Percentiles rank a stretch among this genome's conserved stretches.
phyloP scores from a whole-genome alignment of 2,888 invertebrate genomes.

The Lysandra bellargus region DNA sequence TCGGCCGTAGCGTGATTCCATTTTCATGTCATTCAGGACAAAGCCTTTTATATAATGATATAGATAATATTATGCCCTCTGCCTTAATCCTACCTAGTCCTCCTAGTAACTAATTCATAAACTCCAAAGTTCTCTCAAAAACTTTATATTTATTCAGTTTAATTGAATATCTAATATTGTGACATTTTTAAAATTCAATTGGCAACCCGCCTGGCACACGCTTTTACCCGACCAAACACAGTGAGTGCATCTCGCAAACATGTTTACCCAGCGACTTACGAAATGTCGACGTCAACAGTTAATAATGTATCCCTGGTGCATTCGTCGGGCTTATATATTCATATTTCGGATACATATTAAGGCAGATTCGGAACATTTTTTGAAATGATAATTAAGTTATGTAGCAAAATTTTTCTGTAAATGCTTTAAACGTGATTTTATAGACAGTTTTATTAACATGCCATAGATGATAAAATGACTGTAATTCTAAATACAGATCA shows the following conservation, averaged over 20 bases:
- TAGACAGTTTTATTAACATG: too few species aligned
- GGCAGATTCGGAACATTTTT: background rate
- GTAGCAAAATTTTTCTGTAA: too few species aligned
- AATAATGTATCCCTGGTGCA: conserved; percentile 11
- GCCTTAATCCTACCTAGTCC: too few species aligned
- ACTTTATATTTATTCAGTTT: background rate
- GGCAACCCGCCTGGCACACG: conserved; percentile 32
- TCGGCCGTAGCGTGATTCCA: too few species aligned
- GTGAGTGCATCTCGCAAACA: conserved; percentile 28
- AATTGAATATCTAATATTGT: conserved; percentile 25
- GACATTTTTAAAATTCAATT: conserved; percentile 25
- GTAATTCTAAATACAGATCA: too few species aligned
- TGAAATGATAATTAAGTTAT: too few species aligned
- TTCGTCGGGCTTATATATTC: background rate
- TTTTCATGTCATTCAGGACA: too few species aligned
- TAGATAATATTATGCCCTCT: too few species aligned
- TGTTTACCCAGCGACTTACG: conserved; percentile 22
- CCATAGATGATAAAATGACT: too few species aligned
- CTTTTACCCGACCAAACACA: conserved; percentile 38
- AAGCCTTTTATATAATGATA: too few species aligned
- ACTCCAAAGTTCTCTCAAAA: background rate
- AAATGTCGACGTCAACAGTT: conserved; percentile 25
- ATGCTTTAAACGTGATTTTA: too few species aligned
- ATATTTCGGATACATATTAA: background rate
- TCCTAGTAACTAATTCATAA: too few species aligned